Base-by-base conservation (phyloP, 1,140 invertebrate genomes). In the Cyrtorhinus lividipennis region DNA sequence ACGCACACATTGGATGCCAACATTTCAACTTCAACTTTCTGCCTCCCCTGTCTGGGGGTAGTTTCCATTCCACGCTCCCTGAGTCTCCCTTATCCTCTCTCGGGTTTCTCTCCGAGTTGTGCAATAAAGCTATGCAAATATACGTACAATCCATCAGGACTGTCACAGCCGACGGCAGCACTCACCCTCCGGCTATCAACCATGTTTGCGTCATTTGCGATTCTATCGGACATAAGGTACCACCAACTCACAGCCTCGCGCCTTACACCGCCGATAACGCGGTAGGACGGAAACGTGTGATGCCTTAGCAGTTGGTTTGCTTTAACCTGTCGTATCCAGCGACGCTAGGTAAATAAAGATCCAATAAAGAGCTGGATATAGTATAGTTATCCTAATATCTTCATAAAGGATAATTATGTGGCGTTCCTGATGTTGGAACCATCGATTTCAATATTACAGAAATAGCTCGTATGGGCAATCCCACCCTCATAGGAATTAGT, bases 141-240 rank as follows among this genome's bases (percentile, higher is more conserved):
- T 62, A 65, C 60, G 56, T 60, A 58, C 38, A 27, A 63, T 59
- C 56, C 48, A 46, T 60, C 45, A 60, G n/a, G n/a, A 62, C 48
- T 48, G 53, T 61, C 59, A n/a, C n/a, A n/a, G n/a, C n/a, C n/a
- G n/a, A n/a, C n/a, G n/a, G n/a, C n/a, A n/a, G n/a, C n/a, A 44
- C 26, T 24, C 22, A 30, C 12, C 24, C 26, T 27, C 58, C 24
- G 23, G 24, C 56, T 15, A 23, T n/a, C 69, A 70, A 67, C 68
- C 60, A 68, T 15, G 5, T 38, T 15, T 15, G 5, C 30, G 5
- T 62, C 61, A 65, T 61, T 57, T 69, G 71, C 70, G 71, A 70
- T 72, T 71, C 71, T 71, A 67, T 68, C 62, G 61, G 46, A 67
- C 69, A 70, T 72, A 72, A 71, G 72, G 72, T 71, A 70, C 69